Base-by-base conservation (phyloP, 2,888 invertebrate genomes). In the Parnassius mnemosyne region DNA sequence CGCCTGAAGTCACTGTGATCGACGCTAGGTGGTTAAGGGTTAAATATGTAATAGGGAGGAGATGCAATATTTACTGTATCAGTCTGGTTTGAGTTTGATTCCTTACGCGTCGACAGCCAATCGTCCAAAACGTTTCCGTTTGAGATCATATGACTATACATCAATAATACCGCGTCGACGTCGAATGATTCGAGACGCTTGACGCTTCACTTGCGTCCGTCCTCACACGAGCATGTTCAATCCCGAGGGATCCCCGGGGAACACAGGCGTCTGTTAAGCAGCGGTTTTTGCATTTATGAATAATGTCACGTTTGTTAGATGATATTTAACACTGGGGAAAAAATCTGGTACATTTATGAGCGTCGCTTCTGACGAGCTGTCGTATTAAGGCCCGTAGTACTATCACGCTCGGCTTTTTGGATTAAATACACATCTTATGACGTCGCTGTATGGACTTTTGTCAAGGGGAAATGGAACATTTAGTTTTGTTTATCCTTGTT, bases 221-320 rank as follows among this genome's bases (percentile, higher is more conserved):
- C 11, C 13, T 13, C 13, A 25, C 11, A 12, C 16, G 55, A 12
- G 49, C 49, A 13, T 56, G 56, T 25, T 25, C 55, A 2, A 46
- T 46, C 13, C 46, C 12, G 13, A 9, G 52, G 12, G 25, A 13
- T 59, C 53, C 52, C 53, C 20, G 9, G 57, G 57, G 57, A 42
- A 9, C 1, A 10, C 0, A 13, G n/a, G 52, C 25, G 53, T 52
- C n/a, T 53, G 52, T 46, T 59, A 53, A 59, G 46, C 58, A 44
- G 58, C 25, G 34, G 58, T n/a, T 53, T 59, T 59, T 59, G 43
- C 58, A 59, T 52, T 59, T 46, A 46, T 53, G 53, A 59, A 44
- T 51, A 43, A 43, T 41, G 53, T 59, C 44, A n/a, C 49, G 11
- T 25, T 13, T 50, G 25, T 47, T 56, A 13, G 57, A 57, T 25